Conservation (phyloP, 2,797 vertebrate species). For the Anisognathus igniventris region DNA sequence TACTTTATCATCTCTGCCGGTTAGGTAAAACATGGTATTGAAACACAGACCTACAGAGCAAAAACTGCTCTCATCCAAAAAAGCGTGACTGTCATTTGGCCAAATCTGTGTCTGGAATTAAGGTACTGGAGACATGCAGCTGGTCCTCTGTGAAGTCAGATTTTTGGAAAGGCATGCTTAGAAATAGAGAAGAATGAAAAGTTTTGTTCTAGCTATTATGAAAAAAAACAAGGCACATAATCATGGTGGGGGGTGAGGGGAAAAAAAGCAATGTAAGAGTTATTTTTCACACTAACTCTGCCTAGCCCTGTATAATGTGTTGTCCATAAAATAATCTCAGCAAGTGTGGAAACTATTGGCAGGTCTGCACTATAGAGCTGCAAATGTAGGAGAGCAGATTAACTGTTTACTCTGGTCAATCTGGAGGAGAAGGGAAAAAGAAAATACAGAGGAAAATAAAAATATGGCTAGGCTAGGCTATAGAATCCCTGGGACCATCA, state of each 20-base stretch:
- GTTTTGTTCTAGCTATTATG: neutral
- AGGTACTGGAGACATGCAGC: neutral
- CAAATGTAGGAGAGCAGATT: slow-evolving; percentile 54
- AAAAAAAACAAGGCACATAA: neutral
- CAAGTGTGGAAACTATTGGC: slow-evolving; percentile 64
- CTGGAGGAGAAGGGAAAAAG: neutral
- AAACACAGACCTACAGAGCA: neutral
- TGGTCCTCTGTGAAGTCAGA: neutral
- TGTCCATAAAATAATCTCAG: slow-evolving; percentile 55
- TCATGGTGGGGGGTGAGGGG: neutral
- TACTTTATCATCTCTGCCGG: neutral
- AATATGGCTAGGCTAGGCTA: neutral
- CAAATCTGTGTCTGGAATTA: neutral
- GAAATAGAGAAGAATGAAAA: neutral
- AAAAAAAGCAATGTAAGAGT: neutral
- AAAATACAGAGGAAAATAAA: neutral
- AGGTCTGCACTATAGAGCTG: slow-evolving; percentile 57
- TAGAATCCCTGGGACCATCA: neutral
- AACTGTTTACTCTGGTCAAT: slow-evolving; percentile 47
- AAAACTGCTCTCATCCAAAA: neutral
- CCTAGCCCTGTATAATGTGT: slow-evolving; percentile 49
- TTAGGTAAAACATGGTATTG: neutral
- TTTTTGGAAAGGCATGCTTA: neutral
- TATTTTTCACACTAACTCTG: slow-evolving; percentile 62
- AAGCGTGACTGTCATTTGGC: neutral